Base-by-base conservation (phyloP, 2,797 vertebrate genomes). In the Martes flavigula region DNA sequence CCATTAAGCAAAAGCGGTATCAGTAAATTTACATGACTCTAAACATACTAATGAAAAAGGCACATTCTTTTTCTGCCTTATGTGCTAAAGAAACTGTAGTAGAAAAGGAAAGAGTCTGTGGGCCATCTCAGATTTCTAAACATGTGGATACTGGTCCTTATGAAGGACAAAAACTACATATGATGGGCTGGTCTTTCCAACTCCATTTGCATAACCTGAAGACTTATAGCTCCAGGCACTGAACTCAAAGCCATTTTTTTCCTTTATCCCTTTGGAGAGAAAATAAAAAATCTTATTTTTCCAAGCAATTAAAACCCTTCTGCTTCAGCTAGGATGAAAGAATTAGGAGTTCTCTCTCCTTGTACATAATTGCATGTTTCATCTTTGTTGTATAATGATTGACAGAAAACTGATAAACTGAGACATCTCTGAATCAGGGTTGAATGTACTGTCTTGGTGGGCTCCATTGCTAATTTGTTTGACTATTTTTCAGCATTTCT, bases 381-480 rank as follows among this genome's bases (percentile, higher is more conserved):
- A 93, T 94, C 32, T 95, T 97, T 93, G 93, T 95, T 77, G 46
- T 94, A 97, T 81, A 90, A 87, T 97, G 96, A 97, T 84, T 97
- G 97, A 89, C 96, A 97, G 93, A 93, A 95, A 98, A 97, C 90
- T 88, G 97, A 94, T 97, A 97, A 97, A 96, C 30, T 17, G 43
- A 97, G 93, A 95, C 82, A 88, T 94, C 51, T 92, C 73, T 94
- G 91, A 87, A 72, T 91, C 58, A 54, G 86, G 38, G 62, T 84
- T 96, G 87, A 75, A 66, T 95, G 51, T 75, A 43, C 56, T 95
- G 78, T 97, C 79, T 82, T 89, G 85, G 95, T 96, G 90, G 88
- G 82, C 79, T 72, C 92, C 86, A 54, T 62, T 90, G 38, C 88
- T 96, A 96, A 97, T 95, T 92, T 98, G 94, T 97, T 97, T 97